Base-by-base conservation (phyloP, 2,113 vertebrate genomes). In the Malaclemys terrapin region DNA sequence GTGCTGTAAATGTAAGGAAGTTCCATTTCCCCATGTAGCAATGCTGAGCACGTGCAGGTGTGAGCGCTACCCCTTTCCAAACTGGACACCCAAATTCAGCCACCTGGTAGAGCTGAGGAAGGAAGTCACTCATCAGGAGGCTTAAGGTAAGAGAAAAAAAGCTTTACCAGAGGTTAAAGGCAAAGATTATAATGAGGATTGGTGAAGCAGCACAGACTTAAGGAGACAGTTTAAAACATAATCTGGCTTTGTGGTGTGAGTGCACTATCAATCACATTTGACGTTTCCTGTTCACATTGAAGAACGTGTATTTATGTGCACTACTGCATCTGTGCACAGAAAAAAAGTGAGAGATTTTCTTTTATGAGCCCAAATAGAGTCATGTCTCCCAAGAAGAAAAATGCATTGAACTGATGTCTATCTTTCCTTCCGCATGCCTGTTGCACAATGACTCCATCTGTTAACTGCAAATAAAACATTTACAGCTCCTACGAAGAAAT, bases 391-490 rank as follows among this genome's bases (percentile, higher is more conserved):
- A 27, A 80, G 65, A 53, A 95, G 89, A 35, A 53, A 92, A 88
- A 80, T 4, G 35, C 86, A 78, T 24, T 11, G 8, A 20, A 52
- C 57, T 56, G 31, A 6, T 78, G 75, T 78, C 25, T 57, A 29
- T 80, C 53, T 35, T 81, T 12, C 2, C 72, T 69, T 49, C n/a
- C 72, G 29, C 31, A 50, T 53, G 87, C n/a, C 76, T 82, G 1
- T 5, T 22, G 16, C 16, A 10, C 49, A 72, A n/a, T n/a, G n/a
- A 52, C 76, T 59, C 35, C 52, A 69, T 17, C 80, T 80, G 79
- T 88, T n/a, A 82, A 69, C 45, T 31, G 81, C 84, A 52, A 93
- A 29, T 50, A 79, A 81, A 89, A 85, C 10, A 19, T 27, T 82
- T 83, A 45, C 42, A 45, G 45, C 65, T 47, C 25, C 35, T 24